Conservation (phyloP, 2,888 invertebrate genomes). For the Meteorus colon region DNA sequence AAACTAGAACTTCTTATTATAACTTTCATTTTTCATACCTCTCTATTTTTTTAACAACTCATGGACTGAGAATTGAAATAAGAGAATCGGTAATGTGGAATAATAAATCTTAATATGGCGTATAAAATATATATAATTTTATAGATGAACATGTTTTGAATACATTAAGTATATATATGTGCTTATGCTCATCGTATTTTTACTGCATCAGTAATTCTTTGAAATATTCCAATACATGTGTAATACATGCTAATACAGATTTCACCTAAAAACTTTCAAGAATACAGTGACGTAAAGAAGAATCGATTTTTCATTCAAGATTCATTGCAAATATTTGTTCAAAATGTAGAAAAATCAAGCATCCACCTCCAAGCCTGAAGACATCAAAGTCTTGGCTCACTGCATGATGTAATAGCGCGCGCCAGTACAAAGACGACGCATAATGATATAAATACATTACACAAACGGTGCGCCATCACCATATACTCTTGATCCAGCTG, state of each 20-base stretch:
- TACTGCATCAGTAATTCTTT: neutral
- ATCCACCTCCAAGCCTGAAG: neutral
- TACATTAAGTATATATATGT: neutral
- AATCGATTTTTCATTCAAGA: neutral
- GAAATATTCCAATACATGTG: neutral
- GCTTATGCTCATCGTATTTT: neutral
- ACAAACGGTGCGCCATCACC: neutral
- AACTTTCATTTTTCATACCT: neutral
- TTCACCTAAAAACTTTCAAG: neutral
- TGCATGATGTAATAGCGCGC: neutral
- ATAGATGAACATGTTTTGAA: neutral
- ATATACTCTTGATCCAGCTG: neutral
- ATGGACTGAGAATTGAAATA: neutral
- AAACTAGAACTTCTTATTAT: neutral
- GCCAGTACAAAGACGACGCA: neutral
- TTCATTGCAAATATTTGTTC: neutral
- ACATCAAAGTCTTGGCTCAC: neutral
- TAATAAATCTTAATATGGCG: neutral
- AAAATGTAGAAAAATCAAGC: neutral
- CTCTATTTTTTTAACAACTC: neutral
- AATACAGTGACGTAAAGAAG: neutral
- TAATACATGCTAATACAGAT: neutral
- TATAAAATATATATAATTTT: neutral
- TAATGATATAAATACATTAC: neutral
- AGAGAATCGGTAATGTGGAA: neutral